phyloP scores from a whole-genome alignment of 2,113 vertebrate species.

The Origma solitaria region DNA sequence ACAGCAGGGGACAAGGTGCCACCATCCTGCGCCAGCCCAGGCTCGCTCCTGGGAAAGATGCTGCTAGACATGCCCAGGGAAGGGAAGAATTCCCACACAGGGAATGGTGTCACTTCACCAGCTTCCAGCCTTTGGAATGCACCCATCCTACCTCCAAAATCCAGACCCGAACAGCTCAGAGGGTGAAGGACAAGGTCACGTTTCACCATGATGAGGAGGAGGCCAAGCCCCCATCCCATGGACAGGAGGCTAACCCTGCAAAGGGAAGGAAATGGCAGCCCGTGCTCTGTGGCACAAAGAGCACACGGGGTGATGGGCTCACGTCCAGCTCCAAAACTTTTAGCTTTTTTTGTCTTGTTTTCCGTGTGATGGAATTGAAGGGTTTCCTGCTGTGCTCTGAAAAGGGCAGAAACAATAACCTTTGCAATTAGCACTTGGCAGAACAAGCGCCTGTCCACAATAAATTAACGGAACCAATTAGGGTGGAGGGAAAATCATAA shows the following conservation, averaged over 20 bases:
- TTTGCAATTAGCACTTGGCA: constrained; percentile 60
- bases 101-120: not conserved
- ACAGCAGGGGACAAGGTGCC: not conserved
- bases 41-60: not conserved
- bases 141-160: not conserved
- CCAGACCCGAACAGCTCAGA: not conserved
- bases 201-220: not conserved
- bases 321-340: not conserved
- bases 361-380: not conserved
- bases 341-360: not conserved
- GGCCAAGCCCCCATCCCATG: rapidly evolving
- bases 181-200: not conserved
- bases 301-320: rapidly evolving
- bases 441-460: constrained; percentile 14
- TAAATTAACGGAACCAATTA: constrained; percentile 29
- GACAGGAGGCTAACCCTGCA: not conserved
- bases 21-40: not conserved
- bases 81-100: not conserved
- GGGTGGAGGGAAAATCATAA: not conserved
- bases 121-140: not conserved
- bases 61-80: too few relatives aligned
- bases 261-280: not conserved
- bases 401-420: constrained; percentile 52
- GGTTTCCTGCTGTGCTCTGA: constrained; percentile 31
- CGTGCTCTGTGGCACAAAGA: not conserved